These are phyloP conservation scores for Prietella phreatophila DNA, from an alignment of 2,113 vertebrate genomes.

Conservation along the genomic window DNA sequence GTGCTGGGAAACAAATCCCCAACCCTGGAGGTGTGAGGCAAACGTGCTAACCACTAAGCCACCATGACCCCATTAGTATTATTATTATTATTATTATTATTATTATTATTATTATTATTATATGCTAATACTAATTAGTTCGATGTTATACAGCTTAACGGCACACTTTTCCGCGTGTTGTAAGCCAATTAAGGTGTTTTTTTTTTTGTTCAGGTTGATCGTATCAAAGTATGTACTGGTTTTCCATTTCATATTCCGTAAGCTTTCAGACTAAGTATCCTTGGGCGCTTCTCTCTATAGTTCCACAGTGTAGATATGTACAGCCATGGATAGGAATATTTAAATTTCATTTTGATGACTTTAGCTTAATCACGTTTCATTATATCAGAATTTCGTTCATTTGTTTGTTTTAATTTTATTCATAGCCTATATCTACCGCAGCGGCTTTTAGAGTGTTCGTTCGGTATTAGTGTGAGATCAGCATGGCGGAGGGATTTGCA, in stretches of 20 bases:
- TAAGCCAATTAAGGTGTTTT: background rate
- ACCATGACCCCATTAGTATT: no score
- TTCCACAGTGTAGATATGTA: background rate
- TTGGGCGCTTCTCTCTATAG: constrained; percentile 34
- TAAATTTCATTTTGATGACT: background rate
- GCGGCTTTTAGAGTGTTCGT: background rate
- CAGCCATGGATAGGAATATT: background rate
- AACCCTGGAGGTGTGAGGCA: no score
- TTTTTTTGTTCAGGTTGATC: background rate
- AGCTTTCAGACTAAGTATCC: constrained; percentile 40
- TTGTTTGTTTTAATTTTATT: background rate
- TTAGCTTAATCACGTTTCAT: background rate
- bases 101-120: background rate
- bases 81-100: no score
- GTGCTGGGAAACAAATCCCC: no score
- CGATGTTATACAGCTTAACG: background rate
- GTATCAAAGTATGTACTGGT: background rate
- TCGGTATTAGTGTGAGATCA: background rate
- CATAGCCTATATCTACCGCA: background rate
- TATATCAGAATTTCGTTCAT: background rate
- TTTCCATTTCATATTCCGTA: constrained; percentile 6
- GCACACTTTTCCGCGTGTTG: background rate
- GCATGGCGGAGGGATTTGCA: constrained; percentile 47
- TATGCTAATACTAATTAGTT: background rate
- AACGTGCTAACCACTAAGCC: no score